Conservation (phyloP, 2,888 invertebrate genomes). For the Troides oblongomaculatus region DNA sequence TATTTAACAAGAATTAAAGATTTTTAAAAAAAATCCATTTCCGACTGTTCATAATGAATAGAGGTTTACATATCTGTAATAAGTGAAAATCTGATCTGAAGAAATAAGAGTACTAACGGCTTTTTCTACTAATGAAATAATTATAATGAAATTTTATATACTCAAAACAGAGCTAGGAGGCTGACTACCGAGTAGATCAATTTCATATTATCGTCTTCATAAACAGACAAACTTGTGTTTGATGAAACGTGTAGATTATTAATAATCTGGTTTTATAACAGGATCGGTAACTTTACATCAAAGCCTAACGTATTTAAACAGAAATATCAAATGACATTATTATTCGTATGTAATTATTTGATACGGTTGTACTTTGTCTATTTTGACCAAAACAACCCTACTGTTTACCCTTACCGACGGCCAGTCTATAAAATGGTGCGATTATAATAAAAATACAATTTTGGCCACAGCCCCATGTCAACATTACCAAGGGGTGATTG, state of each 20-base stretch:
- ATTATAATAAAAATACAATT: slow-evolving; percentile 80
- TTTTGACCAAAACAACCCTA: slow-evolving; percentile 56
- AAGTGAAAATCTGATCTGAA: too few species aligned
- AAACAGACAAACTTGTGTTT: not conserved
- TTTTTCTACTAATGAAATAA: not conserved
- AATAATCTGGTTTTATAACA: not conserved
- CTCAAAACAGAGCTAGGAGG: not conserved
- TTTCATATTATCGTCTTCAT: not conserved
- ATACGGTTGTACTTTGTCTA: slow-evolving; percentile 47
- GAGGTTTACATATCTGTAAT: too few species aligned
- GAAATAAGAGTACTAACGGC: too few species aligned
- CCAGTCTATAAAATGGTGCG: slow-evolving; percentile 67
- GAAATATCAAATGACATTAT: slow-evolving; percentile 29
- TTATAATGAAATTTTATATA: not conserved
- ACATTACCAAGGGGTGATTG: slow-evolving; percentile 62
- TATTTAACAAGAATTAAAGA: too few species aligned
- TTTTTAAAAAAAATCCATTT: too few species aligned
- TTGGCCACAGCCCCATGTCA: slow-evolving; percentile 70
- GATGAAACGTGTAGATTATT: not conserved
- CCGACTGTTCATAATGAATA: too few species aligned
- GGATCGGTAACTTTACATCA: slow-evolving; percentile 1
- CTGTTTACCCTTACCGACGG: slow-evolving; percentile 67
- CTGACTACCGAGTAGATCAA: not conserved
- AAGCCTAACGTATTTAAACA: slow-evolving; percentile 1
- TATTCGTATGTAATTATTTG: slow-evolving; percentile 59